These are phyloP conservation scores for Palythoa caribaeorum DNA, from an alignment of 92 coral and sea anemone genomes.

Conservation along the genomic window DNA sequence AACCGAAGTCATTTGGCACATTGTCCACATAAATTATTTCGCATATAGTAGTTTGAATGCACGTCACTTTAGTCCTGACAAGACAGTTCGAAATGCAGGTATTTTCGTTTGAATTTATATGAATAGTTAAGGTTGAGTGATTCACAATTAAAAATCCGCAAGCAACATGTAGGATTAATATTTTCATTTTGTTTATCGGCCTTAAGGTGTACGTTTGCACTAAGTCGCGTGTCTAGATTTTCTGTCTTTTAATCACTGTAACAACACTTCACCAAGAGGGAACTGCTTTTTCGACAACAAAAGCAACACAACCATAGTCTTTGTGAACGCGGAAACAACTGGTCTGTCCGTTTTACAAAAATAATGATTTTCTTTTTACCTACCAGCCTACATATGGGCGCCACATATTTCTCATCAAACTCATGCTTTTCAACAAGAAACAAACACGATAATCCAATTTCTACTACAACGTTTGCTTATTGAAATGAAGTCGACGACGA, in stretches of 20 bases:
- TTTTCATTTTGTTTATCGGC: background rate
- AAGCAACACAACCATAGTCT: background rate
- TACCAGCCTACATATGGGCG: background rate
- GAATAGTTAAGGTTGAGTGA: background rate
- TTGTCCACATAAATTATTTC: background rate
- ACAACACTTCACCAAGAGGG: background rate
- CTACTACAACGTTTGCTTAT: background rate
- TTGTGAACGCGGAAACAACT: slow-evolving; percentile 3
- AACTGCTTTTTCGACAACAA: background rate
- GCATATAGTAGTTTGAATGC: background rate
- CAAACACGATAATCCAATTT: background rate
- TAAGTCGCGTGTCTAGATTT: background rate
- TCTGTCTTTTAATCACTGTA: background rate
- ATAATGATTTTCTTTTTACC: background rate
- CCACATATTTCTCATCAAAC: background rate
- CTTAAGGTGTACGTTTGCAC: background rate
- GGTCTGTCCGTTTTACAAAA: background rate
- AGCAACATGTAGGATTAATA: background rate
- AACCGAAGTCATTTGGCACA: background rate
- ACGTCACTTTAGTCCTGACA: background rate
- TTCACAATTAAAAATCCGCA: background rate
- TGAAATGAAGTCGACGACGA: background rate
- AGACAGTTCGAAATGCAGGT: background rate
- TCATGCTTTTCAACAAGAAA: background rate
- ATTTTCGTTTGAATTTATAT: background rate